Evolutionary conservation across 2,113 vertebrate species (phyloP).

Genomic region (Embiotoca jacksoni): DNA sequence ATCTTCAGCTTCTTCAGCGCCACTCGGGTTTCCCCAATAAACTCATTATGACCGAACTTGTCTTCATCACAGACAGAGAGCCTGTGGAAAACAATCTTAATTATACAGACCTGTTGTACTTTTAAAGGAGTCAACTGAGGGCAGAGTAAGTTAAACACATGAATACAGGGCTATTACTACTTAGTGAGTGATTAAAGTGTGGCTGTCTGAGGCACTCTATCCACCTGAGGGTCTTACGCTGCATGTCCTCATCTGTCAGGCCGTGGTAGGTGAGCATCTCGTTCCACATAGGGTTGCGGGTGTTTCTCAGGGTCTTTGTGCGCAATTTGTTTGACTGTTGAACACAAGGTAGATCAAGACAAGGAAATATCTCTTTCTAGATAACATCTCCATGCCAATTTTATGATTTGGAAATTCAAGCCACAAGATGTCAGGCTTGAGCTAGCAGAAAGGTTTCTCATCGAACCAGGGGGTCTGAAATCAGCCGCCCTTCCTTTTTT

Average conservation of each 20-base stretch:
- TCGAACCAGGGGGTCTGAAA: slow-evolving; percentile 16
- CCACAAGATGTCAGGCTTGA: slow-evolving; percentile 81
- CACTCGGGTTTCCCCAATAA: slow-evolving; percentile 96
- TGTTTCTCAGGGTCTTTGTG: slow-evolving; percentile 96
- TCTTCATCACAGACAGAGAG: slow-evolving; percentile 97
- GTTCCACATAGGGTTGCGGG: slow-evolving; percentile 94
- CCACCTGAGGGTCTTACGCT: slow-evolving; percentile 95
- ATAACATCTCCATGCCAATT: background rate
- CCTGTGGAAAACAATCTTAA: slow-evolving; percentile 77
- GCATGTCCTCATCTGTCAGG: slow-evolving; percentile 96
- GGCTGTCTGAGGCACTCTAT: background rate
- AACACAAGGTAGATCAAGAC: background rate
- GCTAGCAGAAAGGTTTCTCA: slow-evolving; percentile 22
- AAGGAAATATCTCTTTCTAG: background rate
- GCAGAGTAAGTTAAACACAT: slow-evolving; percentile 4
- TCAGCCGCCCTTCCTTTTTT: background rate
- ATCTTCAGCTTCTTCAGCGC: slow-evolving; percentile 95
- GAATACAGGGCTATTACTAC: background rate
- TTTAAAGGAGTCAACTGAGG: background rate
- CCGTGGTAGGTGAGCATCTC: slow-evolving; percentile 96
- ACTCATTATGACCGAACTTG: slow-evolving; percentile 98
- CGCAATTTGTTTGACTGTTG: slow-evolving; percentile 94
- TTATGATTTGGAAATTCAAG: background rate
- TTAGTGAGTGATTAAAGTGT: background rate
- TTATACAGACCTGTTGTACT: background rate